A percentile compares a stretch with the other conserved stretches of the same genome.
phyloP scores from a whole-genome alignment of 2,888 invertebrate species.

The Portevinia maculata region DNA sequence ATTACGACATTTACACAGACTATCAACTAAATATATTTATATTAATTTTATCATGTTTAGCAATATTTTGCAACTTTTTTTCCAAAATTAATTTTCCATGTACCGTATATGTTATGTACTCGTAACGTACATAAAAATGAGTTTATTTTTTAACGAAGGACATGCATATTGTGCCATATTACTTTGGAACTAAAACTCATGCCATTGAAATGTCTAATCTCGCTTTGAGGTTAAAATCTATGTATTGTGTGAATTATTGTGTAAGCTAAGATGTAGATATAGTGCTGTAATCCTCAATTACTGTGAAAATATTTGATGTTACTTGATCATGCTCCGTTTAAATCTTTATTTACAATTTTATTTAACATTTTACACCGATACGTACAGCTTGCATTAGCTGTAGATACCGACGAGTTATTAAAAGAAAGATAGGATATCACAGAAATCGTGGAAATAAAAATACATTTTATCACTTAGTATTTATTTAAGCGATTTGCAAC shows the following conservation, averaged over 20 bases:
- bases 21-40: neutral
- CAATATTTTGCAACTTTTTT: neutral
- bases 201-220: too few species aligned
- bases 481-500: neutral
- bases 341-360: neutral
- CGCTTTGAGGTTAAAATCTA: too few species aligned
- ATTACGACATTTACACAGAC: conserved; percentile 2
- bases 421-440: neutral
- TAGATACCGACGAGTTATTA: neutral
- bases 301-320: too few species aligned
- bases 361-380: neutral
- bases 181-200: too few species aligned
- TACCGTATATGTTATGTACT: neutral
- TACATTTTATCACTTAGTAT: neutral
- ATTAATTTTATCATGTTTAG: conserved; percentile 6
- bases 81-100: neutral
- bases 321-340: too few species aligned
- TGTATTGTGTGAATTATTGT: neutral
- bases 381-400: neutral
- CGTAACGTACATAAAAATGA: too few species aligned
- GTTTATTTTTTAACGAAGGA: neutral
- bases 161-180: conserved; percentile 9
- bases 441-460: neutral
- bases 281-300: too few species aligned
- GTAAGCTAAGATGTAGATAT: neutral